Conservation (phyloP, 2,797 vertebrate species). For the Steatocranus sp. region DNA sequence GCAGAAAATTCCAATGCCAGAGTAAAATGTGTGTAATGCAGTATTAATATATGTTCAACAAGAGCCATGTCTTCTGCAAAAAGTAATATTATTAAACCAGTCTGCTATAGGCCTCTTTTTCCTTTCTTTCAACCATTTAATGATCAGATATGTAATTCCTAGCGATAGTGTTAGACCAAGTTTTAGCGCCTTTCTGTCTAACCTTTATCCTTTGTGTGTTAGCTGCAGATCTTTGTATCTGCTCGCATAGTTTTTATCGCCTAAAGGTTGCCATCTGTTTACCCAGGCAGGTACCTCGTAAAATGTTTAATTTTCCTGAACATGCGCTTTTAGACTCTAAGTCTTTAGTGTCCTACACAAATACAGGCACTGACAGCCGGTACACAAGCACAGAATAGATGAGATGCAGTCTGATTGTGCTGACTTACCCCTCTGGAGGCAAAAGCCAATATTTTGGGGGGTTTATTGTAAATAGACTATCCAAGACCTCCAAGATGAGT, state of each 20-base stretch:
- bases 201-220: neutral
- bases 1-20: neutral
- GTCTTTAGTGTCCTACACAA: neutral
- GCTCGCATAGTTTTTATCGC: neutral
- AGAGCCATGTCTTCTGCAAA: neutral
- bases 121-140: neutral
- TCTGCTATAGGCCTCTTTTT: neutral
- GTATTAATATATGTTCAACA: neutral
- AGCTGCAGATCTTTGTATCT: neutral
- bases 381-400: neutral
- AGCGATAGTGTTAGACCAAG: neutral
- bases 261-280: neutral
- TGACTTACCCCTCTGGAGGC: neutral
- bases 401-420: neutral
- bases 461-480: neutral
- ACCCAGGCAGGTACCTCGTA: neutral
- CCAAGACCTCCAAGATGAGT: neutral
- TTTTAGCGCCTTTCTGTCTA: neutral
- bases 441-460: neutral
- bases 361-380: neutral
- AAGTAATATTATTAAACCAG: neutral
- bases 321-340: neutral
- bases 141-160: neutral
- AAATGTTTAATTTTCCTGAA: neutral
- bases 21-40: neutral